These are phyloP conservation scores for Spodoptera frugiperda DNA, from an alignment of 1,140 invertebrate genomes.

Conservation along the genomic window DNA sequence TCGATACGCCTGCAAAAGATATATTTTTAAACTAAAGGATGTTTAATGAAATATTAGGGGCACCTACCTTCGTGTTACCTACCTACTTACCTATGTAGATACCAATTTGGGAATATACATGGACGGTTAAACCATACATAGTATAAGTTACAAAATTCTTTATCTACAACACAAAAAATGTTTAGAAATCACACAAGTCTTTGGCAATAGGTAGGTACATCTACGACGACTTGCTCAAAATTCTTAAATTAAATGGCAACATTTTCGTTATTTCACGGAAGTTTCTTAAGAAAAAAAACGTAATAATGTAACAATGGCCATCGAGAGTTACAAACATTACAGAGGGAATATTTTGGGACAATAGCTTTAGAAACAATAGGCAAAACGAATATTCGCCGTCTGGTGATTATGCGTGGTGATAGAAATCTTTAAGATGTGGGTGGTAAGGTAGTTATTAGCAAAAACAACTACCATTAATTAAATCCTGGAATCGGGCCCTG, in stretches of 20 bases:
- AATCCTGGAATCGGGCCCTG: neutral
- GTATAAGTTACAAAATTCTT: conserved; percentile 6
- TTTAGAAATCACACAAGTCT: neutral
- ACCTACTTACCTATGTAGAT: too few species aligned
- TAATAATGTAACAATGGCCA: conserved; percentile 53
- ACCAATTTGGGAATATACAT: neutral
- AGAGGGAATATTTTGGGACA: conserved; percentile 52
- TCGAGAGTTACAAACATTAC: conserved; percentile 47
- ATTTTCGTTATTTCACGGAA: conserved; percentile 55
- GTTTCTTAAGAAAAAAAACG: conserved; percentile 61
- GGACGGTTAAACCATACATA: conserved; percentile 1
- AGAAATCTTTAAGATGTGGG: conserved; percentile 13
- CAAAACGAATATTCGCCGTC: conserved; percentile 44
- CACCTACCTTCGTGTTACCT: too few species aligned
- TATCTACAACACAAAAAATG: neutral
- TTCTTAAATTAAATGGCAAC: conserved; percentile 41
- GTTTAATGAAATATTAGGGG: too few species aligned
- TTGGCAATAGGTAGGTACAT: too few species aligned
- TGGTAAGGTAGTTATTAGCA: neutral
- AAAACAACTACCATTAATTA: neutral
- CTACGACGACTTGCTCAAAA: conserved; percentile 19
- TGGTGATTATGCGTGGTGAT: conserved; percentile 34
- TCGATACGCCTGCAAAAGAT: too few species aligned
- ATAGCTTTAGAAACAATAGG: conserved; percentile 38
- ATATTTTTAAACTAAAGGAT: too few species aligned